A percentile compares a stretch with the other conserved stretches of the same genome.
These are phyloP conservation scores for Gortyna flavago DNA, from an alignment of 2,888 invertebrate genomes.

Conservation along the genomic window DNA sequence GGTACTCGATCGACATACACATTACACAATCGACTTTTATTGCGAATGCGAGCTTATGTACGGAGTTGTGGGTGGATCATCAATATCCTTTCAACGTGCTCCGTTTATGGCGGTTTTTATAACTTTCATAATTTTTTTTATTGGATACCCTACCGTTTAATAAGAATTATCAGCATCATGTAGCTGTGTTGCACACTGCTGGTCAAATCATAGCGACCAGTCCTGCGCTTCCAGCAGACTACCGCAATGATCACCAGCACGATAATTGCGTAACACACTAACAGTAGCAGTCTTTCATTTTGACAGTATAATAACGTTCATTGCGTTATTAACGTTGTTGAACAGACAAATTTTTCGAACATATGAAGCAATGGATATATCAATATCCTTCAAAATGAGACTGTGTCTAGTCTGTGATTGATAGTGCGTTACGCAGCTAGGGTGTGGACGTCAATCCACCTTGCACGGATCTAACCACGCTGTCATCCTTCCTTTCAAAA, in stretches of 20 bases:
- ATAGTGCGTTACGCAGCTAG: background rate
- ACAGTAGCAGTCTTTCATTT: background rate
- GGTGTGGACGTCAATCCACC: background rate
- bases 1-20: background rate
- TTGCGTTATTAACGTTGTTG: background rate
- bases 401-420: background rate
- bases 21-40: constrained; percentile 7
- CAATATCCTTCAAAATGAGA: background rate
- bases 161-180: background rate
- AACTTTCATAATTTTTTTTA: too few relatives aligned
- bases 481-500: background rate
- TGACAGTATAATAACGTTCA: background rate
- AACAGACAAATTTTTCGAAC: too few relatives aligned
- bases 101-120: background rate
- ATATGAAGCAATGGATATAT: background rate
- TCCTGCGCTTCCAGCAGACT: background rate
- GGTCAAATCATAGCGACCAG: background rate
- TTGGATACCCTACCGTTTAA: too few relatives aligned
- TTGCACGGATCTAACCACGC: background rate
- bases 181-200: too few relatives aligned
- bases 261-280: too few relatives aligned
- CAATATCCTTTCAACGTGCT: background rate
- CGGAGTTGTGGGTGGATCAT: background rate
- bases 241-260: background rate
- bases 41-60: constrained; percentile 1